These are phyloP conservation scores for Plectrocnemia conspersa DNA, from an alignment of 1,140 invertebrate species.

Conservation along the genomic window DNA sequence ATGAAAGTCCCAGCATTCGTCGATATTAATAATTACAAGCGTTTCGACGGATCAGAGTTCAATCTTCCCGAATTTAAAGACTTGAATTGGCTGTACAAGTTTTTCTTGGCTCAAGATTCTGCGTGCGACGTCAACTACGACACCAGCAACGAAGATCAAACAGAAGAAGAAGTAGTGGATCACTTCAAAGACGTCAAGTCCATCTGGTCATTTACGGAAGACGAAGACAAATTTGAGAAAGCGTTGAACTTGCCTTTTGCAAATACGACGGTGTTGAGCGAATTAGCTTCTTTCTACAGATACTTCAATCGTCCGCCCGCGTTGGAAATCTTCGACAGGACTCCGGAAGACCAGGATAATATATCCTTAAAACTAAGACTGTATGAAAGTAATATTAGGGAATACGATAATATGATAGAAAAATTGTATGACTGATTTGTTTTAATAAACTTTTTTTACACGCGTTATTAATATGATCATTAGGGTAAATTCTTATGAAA, in stretches of 20 bases:
- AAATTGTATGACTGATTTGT: no score
- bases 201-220: neutral
- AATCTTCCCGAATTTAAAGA: neutral
- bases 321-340: neutral
- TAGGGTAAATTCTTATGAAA: no score
- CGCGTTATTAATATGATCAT: no score
- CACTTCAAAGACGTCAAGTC: neutral
- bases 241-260: slow-evolving; percentile 1
- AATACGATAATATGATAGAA: no score
- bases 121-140: neutral
- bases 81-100: neutral
- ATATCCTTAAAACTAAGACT: no score
- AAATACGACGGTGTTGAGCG: neutral
- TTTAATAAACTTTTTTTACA: no score
- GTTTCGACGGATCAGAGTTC: neutral
- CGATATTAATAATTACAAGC: neutral
- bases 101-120: neutral
- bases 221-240: neutral
- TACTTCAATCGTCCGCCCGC: neutral
- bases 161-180: no score
- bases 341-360: no score
- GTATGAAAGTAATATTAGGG: no score
- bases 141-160: neutral
- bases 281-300: neutral
- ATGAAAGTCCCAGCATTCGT: slow-evolving; percentile 12